Base-by-base conservation (phyloP, 1,140 invertebrate genomes). In the Choristoneura fumiferana region DNA sequence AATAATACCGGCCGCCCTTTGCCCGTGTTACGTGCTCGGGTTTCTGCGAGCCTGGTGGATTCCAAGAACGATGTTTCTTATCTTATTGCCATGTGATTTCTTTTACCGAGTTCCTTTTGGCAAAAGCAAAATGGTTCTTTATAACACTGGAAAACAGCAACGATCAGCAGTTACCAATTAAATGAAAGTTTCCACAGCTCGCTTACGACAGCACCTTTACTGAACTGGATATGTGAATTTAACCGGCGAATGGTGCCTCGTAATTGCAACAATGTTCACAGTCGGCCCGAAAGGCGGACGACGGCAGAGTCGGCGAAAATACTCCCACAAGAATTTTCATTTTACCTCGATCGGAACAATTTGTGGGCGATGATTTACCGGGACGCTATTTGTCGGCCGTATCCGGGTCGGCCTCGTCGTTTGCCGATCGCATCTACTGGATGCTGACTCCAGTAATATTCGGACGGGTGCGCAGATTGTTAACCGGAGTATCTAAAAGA, bases 371-470 rank as follows among this genome's bases (percentile, higher is more conserved):
- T 79, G 74, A 79, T 78, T 78, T 76, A 78, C 54, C 69, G 58
- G 63, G 68, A 63, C 65, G 67, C 43, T 74, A 77, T 79, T 76
- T 71, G 76, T 78, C 76, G 60, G 8, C 18, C 40, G 43, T 49
- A 18, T 18, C 17, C 60, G 43, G 36, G 12, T 63, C 12, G 45
- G 54, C 38, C 45, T 45, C 13, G 54, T 29, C 22, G 22, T 29
- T 29, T 29, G 22, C 57, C 54, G 54, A 52, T 58, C 62, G 73
- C 65, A 60, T 68, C 68, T 71, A 69, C 69, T 70, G 76, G 68
- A 70, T 76, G 75, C 76, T 78, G 74, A 81, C 63, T 77, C 70
- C 62, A 75, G 75, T 75, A 78, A 76, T 73, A 64, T 62, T 66
- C 61, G 60, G 57, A 64, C 60, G 68, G 63, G 62, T 40, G 63